Conservation (phyloP, 2,113 vertebrate species). For the Gymnorhina tibicen region DNA sequence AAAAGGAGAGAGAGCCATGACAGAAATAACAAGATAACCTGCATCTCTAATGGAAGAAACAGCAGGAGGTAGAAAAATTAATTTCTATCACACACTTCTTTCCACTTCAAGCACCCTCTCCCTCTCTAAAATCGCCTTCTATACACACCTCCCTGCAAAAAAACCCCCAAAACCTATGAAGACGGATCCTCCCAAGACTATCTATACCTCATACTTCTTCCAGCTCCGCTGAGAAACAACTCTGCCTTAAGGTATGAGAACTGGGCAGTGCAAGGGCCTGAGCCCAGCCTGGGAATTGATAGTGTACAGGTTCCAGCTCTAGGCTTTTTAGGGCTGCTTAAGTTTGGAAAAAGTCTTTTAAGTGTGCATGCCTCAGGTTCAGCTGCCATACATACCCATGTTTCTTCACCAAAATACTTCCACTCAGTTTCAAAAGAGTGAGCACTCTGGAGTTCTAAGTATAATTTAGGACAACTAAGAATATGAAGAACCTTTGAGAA, state of each 20-base stretch:
- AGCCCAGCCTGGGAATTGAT: background rate
- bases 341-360: background rate
- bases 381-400: background rate
- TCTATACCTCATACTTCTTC: background rate
- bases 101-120: background rate
- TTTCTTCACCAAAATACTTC: background rate
- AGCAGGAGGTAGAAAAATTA: background rate
- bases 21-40: constrained; percentile 26
- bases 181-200: background rate
- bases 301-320: background rate
- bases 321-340: background rate
- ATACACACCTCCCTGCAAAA: background rate
- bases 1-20: constrained; percentile 1
- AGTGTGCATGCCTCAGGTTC: background rate
- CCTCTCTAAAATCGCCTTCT: background rate
- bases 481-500: constrained; percentile 24
- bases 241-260: background rate
- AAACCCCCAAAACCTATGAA: background rate
- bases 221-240: background rate
- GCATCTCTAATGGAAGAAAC: background rate
- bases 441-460: background rate
- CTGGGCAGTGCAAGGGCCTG: background rate
- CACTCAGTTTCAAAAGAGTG: background rate
- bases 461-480: background rate
- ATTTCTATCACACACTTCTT: background rate